These are phyloP conservation scores for Pluvialis apricaria DNA, from an alignment of 2,113 vertebrate species.

Conservation along the genomic window DNA sequence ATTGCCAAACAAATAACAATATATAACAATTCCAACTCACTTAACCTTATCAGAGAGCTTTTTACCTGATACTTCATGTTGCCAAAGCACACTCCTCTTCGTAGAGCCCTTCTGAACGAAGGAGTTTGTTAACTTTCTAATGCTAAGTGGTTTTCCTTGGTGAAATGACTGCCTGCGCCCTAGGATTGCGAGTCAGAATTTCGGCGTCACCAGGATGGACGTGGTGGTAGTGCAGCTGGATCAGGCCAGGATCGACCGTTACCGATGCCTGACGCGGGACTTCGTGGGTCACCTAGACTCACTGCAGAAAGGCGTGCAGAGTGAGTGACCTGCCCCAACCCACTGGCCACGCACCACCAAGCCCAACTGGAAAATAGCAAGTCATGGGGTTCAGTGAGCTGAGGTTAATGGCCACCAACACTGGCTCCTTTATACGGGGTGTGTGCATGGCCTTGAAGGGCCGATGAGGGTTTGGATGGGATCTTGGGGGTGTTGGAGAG, in stretches of 20 bases:
- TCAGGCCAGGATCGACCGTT: fast-evolving
- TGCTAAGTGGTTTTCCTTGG: not conserved
- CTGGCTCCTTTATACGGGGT: too few species aligned
- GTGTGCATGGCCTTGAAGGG: not conserved
- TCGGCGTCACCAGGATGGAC: fast-evolving
- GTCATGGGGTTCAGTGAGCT: not conserved
- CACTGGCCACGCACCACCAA: fast-evolving
- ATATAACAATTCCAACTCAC: not conserved
- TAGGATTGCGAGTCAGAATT: not conserved
- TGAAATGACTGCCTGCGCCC: not conserved
- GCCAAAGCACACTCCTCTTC: not conserved
- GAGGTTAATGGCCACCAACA: not conserved
- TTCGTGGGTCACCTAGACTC: fast-evolving
- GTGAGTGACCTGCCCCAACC: not conserved
- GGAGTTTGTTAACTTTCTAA: not conserved
- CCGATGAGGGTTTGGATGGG: not conserved
- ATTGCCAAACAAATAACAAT: not conserved
- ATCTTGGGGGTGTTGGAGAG: not conserved
- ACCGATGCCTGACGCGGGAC: fast-evolving
- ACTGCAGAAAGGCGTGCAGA: fast-evolving
- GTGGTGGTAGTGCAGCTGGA: not conserved
- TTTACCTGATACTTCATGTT: not conserved
- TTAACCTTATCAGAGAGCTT: not conserved
- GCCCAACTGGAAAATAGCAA: fast-evolving
- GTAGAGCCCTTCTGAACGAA: not conserved